Evolutionary conservation across 2,797 vertebrate species (phyloP), one percentile per base, ranked within the genome.

Genomic region (Sciaenops ocellatus): DNA sequence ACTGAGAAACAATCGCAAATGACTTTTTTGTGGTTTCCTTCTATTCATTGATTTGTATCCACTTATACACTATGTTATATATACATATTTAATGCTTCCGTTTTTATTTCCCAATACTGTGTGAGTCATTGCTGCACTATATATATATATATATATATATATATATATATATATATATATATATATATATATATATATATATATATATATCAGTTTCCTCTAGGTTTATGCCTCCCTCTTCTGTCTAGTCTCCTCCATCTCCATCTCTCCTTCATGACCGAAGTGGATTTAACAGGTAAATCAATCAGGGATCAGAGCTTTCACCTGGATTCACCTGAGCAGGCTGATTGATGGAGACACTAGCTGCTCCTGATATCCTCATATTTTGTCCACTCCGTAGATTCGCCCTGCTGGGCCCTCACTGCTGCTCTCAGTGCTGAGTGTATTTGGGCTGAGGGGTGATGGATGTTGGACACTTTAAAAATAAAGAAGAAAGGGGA

Each of bases 391-490:
- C 90, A 86, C 67, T 77, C 70, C 1, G 64, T 76, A 75, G 74
- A 84, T 82, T 89, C 47, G 60, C 77, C 81, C 77, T 87, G 76
- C 85, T 71, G 80, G 81, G 71, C 75, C 75, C 60, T 82, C 46
- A 1, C 41, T 3, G 47, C 80, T 69, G 74, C 70, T 86, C 76
- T 79, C 34, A 2, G n/a, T 16, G 85, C 77, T 61, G 79, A 73
- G 79, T 83, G 85, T 69, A 71, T 90, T 79, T 85, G 79, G 69
- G 81, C 74, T 56, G 63, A 80, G 51, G 57, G 69, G 54, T 91
- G 90, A 94, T 92, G 85, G 91, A 93, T 94, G 86, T 82, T 60
- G 6, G 80, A 76, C 71, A 54, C 71, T 91, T 90, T 77, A 65
- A 84, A 86, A 87, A 68, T 61, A 80, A 73, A 73, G 48, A 71